phyloP scores from a whole-genome alignment of 2,113 vertebrate genomes.

The Prionailurus viverrinus region DNA sequence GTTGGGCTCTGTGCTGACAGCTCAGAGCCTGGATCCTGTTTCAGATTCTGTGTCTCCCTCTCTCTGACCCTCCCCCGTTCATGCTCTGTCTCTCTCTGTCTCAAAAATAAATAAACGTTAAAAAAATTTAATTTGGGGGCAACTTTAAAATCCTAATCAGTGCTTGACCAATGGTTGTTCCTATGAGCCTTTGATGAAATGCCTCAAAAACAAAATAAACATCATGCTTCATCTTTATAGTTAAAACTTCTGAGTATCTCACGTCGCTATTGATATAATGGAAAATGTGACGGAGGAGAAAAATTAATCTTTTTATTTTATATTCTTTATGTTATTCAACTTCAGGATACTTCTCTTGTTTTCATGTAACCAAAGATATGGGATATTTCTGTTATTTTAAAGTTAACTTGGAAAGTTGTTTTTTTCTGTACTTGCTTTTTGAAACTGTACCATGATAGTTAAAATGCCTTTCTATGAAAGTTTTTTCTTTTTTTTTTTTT shows the following conservation, averaged over 20 bases:
- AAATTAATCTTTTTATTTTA: background rate
- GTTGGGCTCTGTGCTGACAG: no score
- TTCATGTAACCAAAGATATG: background rate
- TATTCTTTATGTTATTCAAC: background rate
- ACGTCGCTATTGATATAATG: background rate
- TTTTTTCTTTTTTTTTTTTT: no score
- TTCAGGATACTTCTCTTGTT: background rate
- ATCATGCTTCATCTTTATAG: background rate
- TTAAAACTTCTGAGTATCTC: background rate
- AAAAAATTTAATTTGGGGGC: background rate
- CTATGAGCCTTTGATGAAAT: background rate
- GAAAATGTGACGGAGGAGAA: background rate
- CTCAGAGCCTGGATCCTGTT: no score
- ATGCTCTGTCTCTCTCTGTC: no score
- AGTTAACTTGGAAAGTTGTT: background rate
- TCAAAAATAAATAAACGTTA: no score
- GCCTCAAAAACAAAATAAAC: background rate
- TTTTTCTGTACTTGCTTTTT: slow-evolving; percentile 7
- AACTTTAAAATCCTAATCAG: background rate
- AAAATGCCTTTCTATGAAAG: background rate
- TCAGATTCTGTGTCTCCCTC: no score
- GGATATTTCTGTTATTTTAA: background rate
- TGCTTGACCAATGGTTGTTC: background rate
- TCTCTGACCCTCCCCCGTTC: no score
- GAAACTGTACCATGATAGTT: background rate